Percentiles rank a stretch among this genome's conserved stretches.
phyloP scores from a whole-genome alignment of 2,888 invertebrate species.

The Elegia similella region DNA sequence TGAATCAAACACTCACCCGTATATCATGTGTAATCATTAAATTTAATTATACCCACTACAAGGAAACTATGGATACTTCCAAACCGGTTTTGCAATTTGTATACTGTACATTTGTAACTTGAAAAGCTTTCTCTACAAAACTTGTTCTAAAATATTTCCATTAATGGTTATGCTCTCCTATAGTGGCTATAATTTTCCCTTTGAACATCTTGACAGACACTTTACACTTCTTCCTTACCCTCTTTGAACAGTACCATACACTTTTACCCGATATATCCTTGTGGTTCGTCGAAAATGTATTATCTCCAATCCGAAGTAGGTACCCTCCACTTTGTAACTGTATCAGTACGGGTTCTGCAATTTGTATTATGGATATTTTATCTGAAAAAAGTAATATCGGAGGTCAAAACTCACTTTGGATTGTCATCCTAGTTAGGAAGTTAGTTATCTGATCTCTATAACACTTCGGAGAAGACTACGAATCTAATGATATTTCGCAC shows the following conservation, averaged over 20 bases:
- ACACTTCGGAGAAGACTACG: too few species aligned
- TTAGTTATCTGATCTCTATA: too few species aligned
- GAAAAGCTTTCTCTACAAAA: not conserved
- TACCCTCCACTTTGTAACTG: conserved; percentile 36
- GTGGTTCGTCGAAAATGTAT: conserved; percentile 49
- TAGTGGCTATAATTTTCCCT: conserved; percentile 26
- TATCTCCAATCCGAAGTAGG: conserved; percentile 34
- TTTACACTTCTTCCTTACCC: conserved; percentile 47
- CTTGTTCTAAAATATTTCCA: too few species aligned
- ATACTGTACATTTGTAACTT: not conserved
- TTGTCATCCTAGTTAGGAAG: too few species aligned
- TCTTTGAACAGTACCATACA: conserved; percentile 59
- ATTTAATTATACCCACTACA: too few species aligned
- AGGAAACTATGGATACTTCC: too few species aligned
- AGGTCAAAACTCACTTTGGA: too few species aligned
- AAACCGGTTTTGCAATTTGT: too few species aligned
- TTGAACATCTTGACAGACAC: conserved; percentile 46
- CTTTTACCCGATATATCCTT: conserved; percentile 35
- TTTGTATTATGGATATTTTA: not conserved
- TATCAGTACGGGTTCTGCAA: not conserved
- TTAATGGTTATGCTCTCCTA: conserved; percentile 1
- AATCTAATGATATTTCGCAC: too few species aligned
- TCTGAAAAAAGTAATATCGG: not conserved
- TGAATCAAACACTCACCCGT: too few species aligned
- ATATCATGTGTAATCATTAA: too few species aligned